A percentile compares a stretch with the other conserved stretches of the same genome.
Conservation (phyloP, 1,140 invertebrate genomes). For the Chironomus striatipennis region DNA sequence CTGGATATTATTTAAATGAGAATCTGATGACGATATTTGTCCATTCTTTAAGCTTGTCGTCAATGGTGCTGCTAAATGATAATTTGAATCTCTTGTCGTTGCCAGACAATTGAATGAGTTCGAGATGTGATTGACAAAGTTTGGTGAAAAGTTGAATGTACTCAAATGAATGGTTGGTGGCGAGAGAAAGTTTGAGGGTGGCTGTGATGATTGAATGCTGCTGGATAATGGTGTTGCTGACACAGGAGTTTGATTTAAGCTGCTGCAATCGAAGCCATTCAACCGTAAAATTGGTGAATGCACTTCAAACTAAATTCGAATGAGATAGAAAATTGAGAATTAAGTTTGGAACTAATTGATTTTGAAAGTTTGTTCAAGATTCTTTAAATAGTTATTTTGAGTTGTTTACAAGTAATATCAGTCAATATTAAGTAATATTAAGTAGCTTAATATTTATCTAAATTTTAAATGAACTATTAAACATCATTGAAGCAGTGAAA, state of each 20-base stretch:
- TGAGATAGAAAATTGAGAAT: constrained; percentile 17
- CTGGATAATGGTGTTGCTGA: constrained; percentile 9
- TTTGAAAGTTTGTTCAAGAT: no score
- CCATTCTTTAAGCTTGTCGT: constrained; percentile 11
- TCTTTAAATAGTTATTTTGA: no score
- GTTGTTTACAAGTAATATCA: no score
- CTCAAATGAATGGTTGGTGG: constrained; percentile 28
- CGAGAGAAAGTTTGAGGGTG: constrained; percentile 34
- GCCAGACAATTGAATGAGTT: constrained; percentile 36
- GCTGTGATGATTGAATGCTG: constrained; percentile 13
- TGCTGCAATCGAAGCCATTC: constrained; percentile 43
- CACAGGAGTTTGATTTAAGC: constrained; percentile 37
- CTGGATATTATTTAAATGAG: constrained; percentile 33
- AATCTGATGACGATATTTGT: constrained; percentile 32
- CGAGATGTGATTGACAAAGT: constrained; percentile 30
- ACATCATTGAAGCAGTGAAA: no score
- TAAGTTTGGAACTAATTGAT: neutral
- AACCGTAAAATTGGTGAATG: constrained; percentile 51
- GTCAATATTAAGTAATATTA: no score
- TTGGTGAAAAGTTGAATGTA: constrained; percentile 23
- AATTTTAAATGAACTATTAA: no score
- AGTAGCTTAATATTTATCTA: no score
- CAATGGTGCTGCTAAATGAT: neutral
- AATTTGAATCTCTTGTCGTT: constrained; percentile 26
- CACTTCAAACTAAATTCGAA: constrained; percentile 47